Evolutionary conservation across 2,113 vertebrate genomes (phyloP).

Genomic region (Gallinago undulata): DNA sequence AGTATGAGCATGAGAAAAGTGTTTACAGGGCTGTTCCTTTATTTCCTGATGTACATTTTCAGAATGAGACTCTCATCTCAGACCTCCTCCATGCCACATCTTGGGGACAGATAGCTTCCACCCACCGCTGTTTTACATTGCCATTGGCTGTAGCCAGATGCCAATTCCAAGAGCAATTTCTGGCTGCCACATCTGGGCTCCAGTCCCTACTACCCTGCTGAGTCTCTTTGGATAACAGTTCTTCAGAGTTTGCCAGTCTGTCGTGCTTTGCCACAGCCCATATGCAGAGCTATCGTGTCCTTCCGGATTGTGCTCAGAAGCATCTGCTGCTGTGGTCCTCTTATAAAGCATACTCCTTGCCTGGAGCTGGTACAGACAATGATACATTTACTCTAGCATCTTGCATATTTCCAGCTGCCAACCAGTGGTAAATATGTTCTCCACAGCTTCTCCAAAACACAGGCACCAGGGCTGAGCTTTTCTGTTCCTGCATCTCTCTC

Average conservation of each 20-base stretch:
- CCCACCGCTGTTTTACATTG: background rate
- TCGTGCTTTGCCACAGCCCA: rapidly evolving
- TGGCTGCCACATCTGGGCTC: background rate
- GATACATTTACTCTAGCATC: background rate
- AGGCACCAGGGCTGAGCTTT: background rate
- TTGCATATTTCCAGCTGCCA: background rate
- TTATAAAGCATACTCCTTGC: background rate
- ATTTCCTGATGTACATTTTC: background rate
- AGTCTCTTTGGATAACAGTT: background rate
- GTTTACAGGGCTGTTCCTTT: background rate
- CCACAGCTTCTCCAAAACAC: background rate
- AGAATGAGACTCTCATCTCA: background rate
- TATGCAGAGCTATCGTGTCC: rapidly evolving
- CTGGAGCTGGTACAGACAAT: background rate
- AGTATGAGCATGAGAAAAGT: background rate
- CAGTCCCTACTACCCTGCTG: background rate
- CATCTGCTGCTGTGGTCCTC: background rate
- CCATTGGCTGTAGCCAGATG: background rate
- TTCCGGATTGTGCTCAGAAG: background rate
- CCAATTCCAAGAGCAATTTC: background rate
- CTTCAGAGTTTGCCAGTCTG: background rate
- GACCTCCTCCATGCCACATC: background rate
- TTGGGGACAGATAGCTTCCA: background rate
- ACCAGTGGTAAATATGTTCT: background rate
- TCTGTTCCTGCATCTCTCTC: background rate